phyloP scores from a whole-genome alignment of 1,140 invertebrate genomes.

The Hesperophylax magnus region DNA sequence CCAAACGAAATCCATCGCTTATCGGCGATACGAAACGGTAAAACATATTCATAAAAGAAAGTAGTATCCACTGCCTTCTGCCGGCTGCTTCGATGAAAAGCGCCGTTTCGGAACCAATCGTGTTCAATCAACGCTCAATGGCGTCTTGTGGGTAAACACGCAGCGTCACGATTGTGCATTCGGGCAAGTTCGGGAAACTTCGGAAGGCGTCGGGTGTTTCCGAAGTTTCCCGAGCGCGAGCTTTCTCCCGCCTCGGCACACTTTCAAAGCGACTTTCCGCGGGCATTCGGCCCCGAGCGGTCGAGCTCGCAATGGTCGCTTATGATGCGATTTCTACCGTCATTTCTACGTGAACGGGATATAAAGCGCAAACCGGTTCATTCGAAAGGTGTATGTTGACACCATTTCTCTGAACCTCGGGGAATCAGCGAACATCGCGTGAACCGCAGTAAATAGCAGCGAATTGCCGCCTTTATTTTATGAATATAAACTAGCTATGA shows the following conservation, averaged over 20 bases:
- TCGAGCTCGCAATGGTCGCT: neutral
- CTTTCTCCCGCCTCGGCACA: slow-evolving; percentile 23
- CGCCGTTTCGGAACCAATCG: slow-evolving; percentile 9
- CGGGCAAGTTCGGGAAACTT: neutral
- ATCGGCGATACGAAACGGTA: neutral
- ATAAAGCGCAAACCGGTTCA: slow-evolving; percentile 17
- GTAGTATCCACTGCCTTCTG: neutral
- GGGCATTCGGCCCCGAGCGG: neutral
- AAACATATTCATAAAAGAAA: slow-evolving; percentile 1
- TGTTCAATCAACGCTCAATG: neutral
- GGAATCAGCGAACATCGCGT: neutral
- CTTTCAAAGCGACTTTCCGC: slow-evolving; percentile 26
- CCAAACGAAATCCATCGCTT: neutral
- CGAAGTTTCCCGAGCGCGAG: slow-evolving; percentile 1
- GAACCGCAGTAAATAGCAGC: neutral
- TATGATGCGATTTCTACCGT: neutral
- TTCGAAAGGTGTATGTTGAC: neutral
- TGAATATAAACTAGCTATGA: too few relatives aligned
- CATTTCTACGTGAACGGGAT: neutral
- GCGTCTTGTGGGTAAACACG: slow-evolving; percentile 7
- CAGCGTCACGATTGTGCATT: slow-evolving; percentile 21
- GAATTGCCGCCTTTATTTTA: too few relatives aligned
- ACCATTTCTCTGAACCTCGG: slow-evolving; percentile 3
- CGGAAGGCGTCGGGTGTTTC: neutral
- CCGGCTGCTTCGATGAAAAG: neutral